A percentile compares a stretch with the other conserved stretches of the same genome.
phyloP scores from a whole-genome alignment of 2,797 vertebrate genomes.

The Sciurus carolinensis region DNA sequence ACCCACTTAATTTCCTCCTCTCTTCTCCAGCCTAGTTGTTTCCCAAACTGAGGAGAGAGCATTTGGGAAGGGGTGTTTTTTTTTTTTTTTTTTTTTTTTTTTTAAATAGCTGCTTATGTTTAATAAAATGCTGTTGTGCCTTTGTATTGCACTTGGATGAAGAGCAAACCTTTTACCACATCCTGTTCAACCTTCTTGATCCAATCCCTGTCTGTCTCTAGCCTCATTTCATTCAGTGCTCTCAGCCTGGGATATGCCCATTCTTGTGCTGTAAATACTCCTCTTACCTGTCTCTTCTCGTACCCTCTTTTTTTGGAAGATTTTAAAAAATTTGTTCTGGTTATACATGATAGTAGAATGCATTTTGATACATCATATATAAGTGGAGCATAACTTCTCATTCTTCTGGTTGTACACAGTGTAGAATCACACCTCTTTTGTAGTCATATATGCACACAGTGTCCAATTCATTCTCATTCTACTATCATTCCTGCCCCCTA shows the following conservation, averaged over 20 bases:
- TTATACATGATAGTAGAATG: too few relatives aligned
- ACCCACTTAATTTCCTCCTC: not conserved
- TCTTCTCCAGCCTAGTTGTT: not conserved
- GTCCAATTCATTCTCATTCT: too few relatives aligned
- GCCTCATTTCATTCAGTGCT: not conserved
- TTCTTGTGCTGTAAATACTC: not conserved
- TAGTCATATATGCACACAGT: too few relatives aligned
- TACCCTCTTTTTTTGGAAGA: too few relatives aligned
- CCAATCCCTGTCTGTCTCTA: not conserved
- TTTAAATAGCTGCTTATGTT: not conserved
- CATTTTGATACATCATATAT: too few relatives aligned
- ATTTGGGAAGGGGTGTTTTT: not conserved
- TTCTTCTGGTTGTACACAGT: too few relatives aligned
- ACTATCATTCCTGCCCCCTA: too few relatives aligned
- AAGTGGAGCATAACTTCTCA: too few relatives aligned
- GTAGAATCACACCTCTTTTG: too few relatives aligned
- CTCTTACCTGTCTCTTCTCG: not conserved
- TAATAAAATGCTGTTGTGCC: not conserved
- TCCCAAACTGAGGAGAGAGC: not conserved
- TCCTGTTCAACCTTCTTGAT: not conserved
- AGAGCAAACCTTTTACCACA: not conserved
- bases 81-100: not conserved
- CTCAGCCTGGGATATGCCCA: not conserved
- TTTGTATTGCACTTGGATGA: slow-evolving; percentile 23
- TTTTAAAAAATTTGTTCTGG: too few relatives aligned